Evolutionary conservation across 1,140 invertebrate species (phyloP), one percentile per base, ranked within the genome.

Genomic region (Linepithema humile): DNA sequence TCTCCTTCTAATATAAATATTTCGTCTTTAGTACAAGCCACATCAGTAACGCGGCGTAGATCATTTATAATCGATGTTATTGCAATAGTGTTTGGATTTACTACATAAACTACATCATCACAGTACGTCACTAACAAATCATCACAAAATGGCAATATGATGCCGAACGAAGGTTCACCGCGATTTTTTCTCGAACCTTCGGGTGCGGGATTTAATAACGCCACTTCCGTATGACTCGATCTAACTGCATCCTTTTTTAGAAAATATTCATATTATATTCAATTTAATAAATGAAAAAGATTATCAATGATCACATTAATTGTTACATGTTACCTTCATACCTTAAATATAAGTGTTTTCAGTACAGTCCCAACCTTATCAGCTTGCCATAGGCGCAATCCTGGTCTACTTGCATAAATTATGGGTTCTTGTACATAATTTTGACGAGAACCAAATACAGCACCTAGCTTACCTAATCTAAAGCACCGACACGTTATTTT

Each of bases 281-380:
- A 40, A 74, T 74, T 74, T 53, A 15, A 69, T 67, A 32, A 55
- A 17, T 38, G 40, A 65, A 3, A 62, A 74, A 40, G 2, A 64
- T 43, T 1, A 57, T n/a, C 57, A 69, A 75, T 48, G 15, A 74
- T 5, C 35, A 50, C 3, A 35, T 55, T 48, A 26, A 55, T 1
- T 35, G 0, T 45, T 53, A 23, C 20, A 82, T 53, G 45, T 85
- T 48, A 59, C 82, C 70, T 65, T 64, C 26, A 62, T 91, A 97
- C 97, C 95, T 97, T 98, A 91, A 98, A 98, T 15, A 98, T 95
- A 38, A 98, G 94, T 1, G 98, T 98, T 94, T 97, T 96, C n/a
- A 95, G 92, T n/a, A 98, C 98, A 89, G 95, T 95, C 7, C 98
- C 98, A 80, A 94, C 91, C 72, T 95, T 94, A 93, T 97, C 96